Evolutionary conservation across 92 coral and sea anemone species (phyloP).

Genomic region (Umimayanthus chanpuru): DNA sequence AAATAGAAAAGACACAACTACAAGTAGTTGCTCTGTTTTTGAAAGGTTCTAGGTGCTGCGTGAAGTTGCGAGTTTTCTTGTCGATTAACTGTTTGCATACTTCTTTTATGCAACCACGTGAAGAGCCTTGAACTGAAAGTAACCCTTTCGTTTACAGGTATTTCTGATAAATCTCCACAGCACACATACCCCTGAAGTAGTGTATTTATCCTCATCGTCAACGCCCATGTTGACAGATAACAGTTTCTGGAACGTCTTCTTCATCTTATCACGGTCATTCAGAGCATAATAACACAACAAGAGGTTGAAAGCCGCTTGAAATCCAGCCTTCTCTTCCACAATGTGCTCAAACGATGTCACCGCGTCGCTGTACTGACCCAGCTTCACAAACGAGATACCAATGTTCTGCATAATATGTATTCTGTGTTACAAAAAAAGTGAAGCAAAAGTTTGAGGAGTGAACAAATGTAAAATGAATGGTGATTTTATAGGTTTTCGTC

Average conservation of each 20-base stretch:
- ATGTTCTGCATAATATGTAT: constrained; percentile 97
- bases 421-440: constrained; percentile 46
- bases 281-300: constrained; percentile 95
- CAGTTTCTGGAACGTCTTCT: constrained; percentile 96
- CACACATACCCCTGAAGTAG: constrained; percentile 76
- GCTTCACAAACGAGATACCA: constrained; percentile 93
- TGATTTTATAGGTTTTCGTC: no score
- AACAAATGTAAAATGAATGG: no score
- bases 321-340: constrained; percentile 90
- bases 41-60: no score
- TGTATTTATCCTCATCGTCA: constrained; percentile 96
- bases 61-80: no score
- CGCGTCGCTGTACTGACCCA: constrained; percentile 95
- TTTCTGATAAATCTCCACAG: not conserved
- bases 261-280: constrained; percentile 97
- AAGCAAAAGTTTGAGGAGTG: not conserved
- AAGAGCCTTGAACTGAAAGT: no score
- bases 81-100: no score
- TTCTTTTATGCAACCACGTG: no score
- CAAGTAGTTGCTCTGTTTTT: no score
- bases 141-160: no score
- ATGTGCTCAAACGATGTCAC: constrained; percentile 99
- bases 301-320: constrained; percentile 91
- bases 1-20: no score
- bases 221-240: constrained; percentile 80